These are phyloP conservation scores for Mandrillus leucophaeus DNA, from an alignment of 2,113 vertebrate species.

Conservation along the genomic window DNA sequence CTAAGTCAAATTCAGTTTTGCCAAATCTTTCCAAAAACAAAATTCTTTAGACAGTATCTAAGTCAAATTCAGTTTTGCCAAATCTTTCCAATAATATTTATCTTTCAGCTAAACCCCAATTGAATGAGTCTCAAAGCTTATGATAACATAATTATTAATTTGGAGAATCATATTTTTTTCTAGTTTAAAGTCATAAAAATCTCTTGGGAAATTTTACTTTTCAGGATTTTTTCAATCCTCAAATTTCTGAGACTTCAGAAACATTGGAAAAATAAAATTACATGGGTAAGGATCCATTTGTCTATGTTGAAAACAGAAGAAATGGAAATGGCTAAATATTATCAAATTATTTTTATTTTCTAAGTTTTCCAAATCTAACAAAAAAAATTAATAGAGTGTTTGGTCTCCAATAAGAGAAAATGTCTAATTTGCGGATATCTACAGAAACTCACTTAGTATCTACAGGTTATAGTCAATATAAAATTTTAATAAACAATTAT, in stretches of 20 bases:
- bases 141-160: not conserved
- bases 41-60: not conserved
- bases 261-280: not conserved
- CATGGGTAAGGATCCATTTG: not conserved
- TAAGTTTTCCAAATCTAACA: not conserved
- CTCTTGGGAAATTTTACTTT: not conserved
- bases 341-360: constrained; percentile 14
- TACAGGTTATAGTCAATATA: not conserved
- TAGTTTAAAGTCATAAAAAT: not conserved
- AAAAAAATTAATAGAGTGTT: not conserved
- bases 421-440: not conserved
- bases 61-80: not conserved
- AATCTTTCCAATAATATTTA: not conserved
- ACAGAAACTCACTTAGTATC: not conserved
- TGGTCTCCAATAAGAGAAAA: not conserved
- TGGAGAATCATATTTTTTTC: not conserved
- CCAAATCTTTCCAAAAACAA: not conserved
- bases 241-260: not conserved
- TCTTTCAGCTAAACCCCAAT: not conserved
- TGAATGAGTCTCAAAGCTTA: not conserved
- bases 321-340: not conserved
- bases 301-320: not conserved
- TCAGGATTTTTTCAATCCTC: not conserved
- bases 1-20: too few relatives aligned
- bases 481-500: not conserved